A percentile compares a stretch with the other conserved stretches of the same genome.
Conservation (phyloP, 2,888 invertebrate genomes). For the Venustoraphidia nigricollis region DNA sequence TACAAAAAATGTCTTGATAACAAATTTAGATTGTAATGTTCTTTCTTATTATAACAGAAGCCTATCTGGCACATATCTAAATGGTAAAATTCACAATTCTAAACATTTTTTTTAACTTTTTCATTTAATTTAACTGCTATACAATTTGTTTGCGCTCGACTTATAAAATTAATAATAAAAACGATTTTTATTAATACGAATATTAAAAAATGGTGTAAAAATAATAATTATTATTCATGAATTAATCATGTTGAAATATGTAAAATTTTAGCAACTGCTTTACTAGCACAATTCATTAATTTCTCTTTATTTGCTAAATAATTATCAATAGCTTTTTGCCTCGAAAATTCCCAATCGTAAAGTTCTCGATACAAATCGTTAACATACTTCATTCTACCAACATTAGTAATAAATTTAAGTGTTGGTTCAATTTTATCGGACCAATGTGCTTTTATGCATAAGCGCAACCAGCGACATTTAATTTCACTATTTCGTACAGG, state of each 20-base stretch:
- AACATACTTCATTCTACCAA: constrained; percentile 86
- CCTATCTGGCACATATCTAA: no score
- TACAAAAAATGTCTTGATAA: no score
- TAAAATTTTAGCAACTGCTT: constrained; percentile 61
- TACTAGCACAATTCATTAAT: constrained; percentile 76
- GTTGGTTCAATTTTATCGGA: constrained; percentile 46
- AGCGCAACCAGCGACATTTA: constrained; percentile 56
- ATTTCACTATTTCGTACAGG: constrained; percentile 64
- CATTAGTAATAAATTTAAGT: constrained; percentile 62
- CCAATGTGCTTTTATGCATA: constrained; percentile 62
- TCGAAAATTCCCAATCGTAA: constrained; percentile 59
- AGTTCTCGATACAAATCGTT: constrained; percentile 77
- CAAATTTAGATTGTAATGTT: no score
- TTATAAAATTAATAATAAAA: no score
- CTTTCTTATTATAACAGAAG: no score
- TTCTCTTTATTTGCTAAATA: constrained; percentile 49
- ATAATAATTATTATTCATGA: constrained; percentile 11
- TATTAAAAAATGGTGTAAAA: constrained; percentile 1
- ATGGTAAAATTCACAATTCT: no score
- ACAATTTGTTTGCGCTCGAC: no score
- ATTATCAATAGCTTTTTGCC: constrained; percentile 51
- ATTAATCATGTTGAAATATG: constrained; percentile 25
- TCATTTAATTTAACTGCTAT: no score
- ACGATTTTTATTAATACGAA: no score
- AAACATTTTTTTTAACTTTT: no score